Conservation (phyloP, 37 sponge, comb jelly and placozoan species). For the Agelas oroides region DNA sequence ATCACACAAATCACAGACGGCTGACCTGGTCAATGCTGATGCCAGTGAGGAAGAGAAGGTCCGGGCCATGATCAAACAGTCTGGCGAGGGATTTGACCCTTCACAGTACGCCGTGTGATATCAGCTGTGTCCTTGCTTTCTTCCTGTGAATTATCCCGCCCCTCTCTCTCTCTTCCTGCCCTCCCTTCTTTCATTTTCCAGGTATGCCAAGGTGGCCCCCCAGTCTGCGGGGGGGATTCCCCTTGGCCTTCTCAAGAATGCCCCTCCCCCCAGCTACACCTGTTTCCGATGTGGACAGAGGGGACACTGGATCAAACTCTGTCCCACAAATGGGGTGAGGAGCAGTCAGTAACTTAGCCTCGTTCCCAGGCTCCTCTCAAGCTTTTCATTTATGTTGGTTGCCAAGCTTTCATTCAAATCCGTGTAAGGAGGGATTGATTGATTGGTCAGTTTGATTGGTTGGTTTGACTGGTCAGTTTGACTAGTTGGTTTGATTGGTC, state of each 20-base stretch:
- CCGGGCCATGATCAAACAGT: conserved; percentile 88
- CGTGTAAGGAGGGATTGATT: no score
- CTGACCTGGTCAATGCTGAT: conserved; percentile 75
- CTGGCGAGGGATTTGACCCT: conserved; percentile 72
- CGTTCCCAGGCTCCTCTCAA: no score
- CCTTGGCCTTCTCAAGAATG: conserved; percentile 22
- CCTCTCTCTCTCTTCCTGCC: no score
- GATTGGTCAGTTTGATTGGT: no score
- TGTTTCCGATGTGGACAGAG: conserved; percentile 87
- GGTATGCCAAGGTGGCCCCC: conserved; percentile 15
- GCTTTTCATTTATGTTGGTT: no score
- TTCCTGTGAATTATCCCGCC: no score
- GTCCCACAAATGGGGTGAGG: conserved; percentile 91
- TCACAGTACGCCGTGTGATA: conserved; percentile 53
- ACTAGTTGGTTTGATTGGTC: no score
- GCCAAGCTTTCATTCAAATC: no score
- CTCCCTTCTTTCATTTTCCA: background rate
- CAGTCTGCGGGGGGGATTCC: background rate
- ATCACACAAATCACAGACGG: conserved; percentile 52
- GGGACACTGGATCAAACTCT: conserved; percentile 91
- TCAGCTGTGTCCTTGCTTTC: no score
- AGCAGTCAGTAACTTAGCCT: no score
- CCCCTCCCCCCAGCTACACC: conserved; percentile 84
- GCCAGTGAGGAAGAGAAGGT: conserved; percentile 94
- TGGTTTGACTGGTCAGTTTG: no score